These are phyloP conservation scores for Blastomussa wellsi DNA, from an alignment of 92 coral and sea anemone species.

Conservation along the genomic window DNA sequence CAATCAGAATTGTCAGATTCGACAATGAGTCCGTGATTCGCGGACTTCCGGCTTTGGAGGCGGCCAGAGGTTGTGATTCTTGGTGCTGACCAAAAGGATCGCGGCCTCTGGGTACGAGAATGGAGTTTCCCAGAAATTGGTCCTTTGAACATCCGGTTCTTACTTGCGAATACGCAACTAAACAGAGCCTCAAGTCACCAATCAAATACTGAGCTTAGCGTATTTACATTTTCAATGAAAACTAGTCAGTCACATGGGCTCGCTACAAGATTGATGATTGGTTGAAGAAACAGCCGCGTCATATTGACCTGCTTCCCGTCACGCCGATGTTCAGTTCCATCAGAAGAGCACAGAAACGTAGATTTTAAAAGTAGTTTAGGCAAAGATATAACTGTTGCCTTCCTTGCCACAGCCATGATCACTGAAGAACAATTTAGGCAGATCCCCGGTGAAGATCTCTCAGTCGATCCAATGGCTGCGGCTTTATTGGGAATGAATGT, in stretches of 20 bases:
- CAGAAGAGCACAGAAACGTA: background rate
- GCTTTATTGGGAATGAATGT: slow-evolving; percentile 4
- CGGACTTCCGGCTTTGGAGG: too few relatives aligned
- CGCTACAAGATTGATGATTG: background rate
- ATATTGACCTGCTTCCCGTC: background rate
- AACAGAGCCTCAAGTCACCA: background rate
- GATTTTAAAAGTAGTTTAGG: background rate
- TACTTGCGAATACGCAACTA: background rate
- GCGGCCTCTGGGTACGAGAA: too few relatives aligned
- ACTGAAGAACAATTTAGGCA: slow-evolving; percentile 18
- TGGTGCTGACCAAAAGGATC: too few relatives aligned
- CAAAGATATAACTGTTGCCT: background rate
- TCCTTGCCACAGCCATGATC: background rate
- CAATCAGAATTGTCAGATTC: too few relatives aligned
- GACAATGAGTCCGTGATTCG: too few relatives aligned
- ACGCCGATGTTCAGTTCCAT: background rate
- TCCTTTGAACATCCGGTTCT: background rate
- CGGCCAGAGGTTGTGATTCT: too few relatives aligned
- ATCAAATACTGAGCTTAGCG: background rate
- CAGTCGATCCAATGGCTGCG: slow-evolving; percentile 8
- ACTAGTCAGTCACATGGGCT: background rate
- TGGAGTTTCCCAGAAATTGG: slow-evolving; percentile 19
- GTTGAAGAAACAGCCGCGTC: slow-evolving; percentile 1
- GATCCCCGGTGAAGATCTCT: background rate
- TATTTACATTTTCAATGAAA: background rate